phyloP scores from a whole-genome alignment of 2,113 vertebrate species.

The Equus przewalskii region DNA sequence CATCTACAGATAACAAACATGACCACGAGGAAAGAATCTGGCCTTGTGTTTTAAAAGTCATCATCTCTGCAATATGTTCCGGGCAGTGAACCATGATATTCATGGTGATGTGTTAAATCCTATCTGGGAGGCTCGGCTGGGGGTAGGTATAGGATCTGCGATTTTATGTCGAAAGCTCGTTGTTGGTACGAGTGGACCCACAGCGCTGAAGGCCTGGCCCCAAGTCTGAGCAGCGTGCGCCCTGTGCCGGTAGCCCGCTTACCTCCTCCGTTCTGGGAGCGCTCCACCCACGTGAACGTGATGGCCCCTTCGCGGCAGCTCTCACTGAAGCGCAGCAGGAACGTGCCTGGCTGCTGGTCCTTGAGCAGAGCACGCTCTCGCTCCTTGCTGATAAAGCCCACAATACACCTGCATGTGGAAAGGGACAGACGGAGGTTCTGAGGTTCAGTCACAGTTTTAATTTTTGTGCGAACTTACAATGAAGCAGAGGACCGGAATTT shows the following conservation, averaged over 20 bases:
- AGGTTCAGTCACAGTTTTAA: not conserved
- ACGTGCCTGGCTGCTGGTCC: conserved; percentile 93
- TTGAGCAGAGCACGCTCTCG: conserved; percentile 92
- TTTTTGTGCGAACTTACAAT: not conserved
- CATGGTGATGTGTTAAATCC: not conserved
- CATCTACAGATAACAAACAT: not conserved
- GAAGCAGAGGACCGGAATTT: not conserved
- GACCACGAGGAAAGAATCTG: not conserved
- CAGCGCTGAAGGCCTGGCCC: too few relatives aligned
- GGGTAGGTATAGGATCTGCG: not conserved
- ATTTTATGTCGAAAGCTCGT: not conserved
- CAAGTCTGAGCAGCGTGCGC: too few relatives aligned
- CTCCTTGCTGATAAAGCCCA: conserved; percentile 99
- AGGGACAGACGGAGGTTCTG: not conserved
- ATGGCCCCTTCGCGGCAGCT: conserved; percentile 97
- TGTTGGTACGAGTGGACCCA: not conserved
- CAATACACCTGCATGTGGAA: conserved; percentile 90
- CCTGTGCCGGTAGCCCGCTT: not conserved
- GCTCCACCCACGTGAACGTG: conserved; percentile 99
- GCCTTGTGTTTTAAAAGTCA: conserved; percentile 17
- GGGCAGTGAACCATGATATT: not conserved
- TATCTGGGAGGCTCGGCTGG: not conserved
- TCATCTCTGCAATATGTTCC: not conserved
- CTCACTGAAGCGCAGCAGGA: conserved; percentile 97
- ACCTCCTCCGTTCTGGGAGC: conserved; percentile 89